Evolutionary conservation across 2,113 vertebrate species (phyloP).

Genomic region (Calidris pugnax): DNA sequence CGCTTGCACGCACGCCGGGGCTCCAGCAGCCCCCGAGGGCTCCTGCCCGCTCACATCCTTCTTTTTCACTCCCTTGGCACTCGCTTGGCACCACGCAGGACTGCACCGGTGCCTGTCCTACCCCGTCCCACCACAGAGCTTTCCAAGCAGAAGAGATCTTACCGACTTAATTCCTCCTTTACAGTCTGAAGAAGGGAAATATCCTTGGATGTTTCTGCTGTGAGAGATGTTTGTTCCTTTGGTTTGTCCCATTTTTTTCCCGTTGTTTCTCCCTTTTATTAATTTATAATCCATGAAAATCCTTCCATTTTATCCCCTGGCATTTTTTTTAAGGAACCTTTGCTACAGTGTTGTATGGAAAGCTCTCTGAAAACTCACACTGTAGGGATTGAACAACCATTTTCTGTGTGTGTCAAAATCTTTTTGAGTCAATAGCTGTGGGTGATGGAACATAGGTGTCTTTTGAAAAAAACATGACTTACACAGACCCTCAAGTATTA

Average conservation of each 20-base stretch:
- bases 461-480: neutral
- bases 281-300: neutral
- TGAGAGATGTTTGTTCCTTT: neutral
- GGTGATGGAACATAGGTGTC: neutral
- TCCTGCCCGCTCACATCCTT: neutral
- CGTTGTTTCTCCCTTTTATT: neutral
- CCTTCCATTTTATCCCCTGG: neutral
- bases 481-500: neutral
- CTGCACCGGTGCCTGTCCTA: neutral
- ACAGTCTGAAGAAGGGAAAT: neutral
- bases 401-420: neutral
- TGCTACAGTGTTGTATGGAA: fast-evolving
- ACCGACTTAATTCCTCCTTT: neutral
- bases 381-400: neutral
- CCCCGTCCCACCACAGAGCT: fast-evolving
- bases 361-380: neutral
- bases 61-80: neutral
- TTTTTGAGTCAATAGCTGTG: neutral
- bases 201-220: neutral
- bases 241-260: neutral
- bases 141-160: neutral
- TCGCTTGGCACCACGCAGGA: neutral
- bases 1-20: fast-evolving
- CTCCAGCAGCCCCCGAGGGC: neutral
- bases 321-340: neutral